phyloP scores from a whole-genome alignment of 2,888 invertebrate species.

The Pardosa pseudoannulata region DNA sequence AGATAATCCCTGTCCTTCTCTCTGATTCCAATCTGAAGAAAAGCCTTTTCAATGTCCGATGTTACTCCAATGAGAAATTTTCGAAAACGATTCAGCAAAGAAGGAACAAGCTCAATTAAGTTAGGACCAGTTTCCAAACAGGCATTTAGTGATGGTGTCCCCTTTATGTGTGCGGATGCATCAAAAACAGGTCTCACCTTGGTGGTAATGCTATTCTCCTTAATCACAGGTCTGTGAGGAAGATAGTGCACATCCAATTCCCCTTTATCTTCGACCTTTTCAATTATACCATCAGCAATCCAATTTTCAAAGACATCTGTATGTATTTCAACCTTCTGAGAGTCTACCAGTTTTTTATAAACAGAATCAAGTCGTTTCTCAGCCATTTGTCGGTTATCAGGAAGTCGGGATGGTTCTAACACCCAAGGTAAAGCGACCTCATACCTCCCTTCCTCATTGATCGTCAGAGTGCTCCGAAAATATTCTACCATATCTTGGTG shows the following conservation, averaged over 20 bases:
- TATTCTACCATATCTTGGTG: no score
- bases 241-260: conserved; percentile 72
- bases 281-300: background rate
- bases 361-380: no score
- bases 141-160: background rate
- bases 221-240: conserved; percentile 1
- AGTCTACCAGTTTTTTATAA: no score
- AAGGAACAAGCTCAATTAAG: conserved; percentile 12
- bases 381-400: no score
- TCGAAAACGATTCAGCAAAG: background rate
- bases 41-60: conserved; percentile 26
- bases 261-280: conserved; percentile 83
- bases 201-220: background rate
- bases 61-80: background rate
- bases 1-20: background rate
- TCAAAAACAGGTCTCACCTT: conserved; percentile 28
- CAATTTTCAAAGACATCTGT: background rate
- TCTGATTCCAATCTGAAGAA: conserved; percentile 26
- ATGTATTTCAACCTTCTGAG: no score
- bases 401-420: no score
- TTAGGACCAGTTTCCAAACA: conserved; percentile 7
- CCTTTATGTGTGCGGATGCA: conserved; percentile 8
- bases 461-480: no score
- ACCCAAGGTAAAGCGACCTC: no score
- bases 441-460: no score